These are phyloP conservation scores for Cyanoliseus patagonus DNA, from an alignment of 2,113 vertebrate genomes.

Conservation along the genomic window DNA sequence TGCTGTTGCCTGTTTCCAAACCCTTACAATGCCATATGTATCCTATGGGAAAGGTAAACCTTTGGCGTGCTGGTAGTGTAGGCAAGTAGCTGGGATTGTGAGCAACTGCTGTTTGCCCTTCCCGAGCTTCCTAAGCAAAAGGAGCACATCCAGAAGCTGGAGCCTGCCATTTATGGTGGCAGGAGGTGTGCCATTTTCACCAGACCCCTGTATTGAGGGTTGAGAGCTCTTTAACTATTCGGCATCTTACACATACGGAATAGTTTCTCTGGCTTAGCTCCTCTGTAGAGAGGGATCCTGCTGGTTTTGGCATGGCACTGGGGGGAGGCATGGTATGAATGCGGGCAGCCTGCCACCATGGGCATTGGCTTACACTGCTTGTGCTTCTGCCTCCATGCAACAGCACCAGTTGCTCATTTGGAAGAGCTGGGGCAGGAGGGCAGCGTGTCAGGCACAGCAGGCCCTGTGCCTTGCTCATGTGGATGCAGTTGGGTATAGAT, in stretches of 20 bases:
- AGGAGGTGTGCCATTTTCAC: background rate
- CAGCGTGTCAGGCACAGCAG: rapidly evolving
- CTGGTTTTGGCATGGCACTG: background rate
- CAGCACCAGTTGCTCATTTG: rapidly evolving
- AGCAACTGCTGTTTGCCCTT: background rate
- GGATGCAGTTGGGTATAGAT: background rate
- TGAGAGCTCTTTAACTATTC: background rate
- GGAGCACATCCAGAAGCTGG: background rate
- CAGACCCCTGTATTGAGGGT: background rate
- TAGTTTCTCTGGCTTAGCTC: background rate
- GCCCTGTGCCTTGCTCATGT: background rate
- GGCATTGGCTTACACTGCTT: rapidly evolving
- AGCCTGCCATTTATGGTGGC: background rate
- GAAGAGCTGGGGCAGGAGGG: background rate
- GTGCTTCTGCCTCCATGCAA: background rate
- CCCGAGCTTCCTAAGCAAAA: background rate
- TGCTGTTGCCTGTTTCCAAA: background rate
- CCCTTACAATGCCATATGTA: too few species aligned
- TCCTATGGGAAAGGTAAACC: background rate
- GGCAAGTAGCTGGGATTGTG: background rate
- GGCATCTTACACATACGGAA: rapidly evolving
- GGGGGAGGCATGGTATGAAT: background rate
- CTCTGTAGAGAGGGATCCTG: background rate
- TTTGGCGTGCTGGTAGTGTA: rapidly evolving
- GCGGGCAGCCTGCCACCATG: background rate